Evolutionary conservation across 1,140 invertebrate species (phyloP), one percentile per base, ranked within the genome.

Genomic region (Drosophila nigrodunni): DNA sequence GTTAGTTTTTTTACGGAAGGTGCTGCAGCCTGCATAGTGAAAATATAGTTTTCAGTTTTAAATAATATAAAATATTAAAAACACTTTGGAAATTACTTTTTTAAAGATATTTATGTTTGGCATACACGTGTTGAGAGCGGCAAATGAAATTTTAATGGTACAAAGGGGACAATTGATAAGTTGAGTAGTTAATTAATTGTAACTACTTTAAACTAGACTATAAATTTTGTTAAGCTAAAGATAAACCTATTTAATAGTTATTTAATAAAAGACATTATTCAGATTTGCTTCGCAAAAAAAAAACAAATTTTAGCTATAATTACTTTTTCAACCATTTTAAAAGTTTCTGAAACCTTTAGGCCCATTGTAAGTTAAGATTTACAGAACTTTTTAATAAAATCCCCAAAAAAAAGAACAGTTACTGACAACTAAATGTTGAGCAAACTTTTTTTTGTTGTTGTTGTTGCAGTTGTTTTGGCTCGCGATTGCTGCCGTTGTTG

Each of bases 1-100:
- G 34, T 7, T 15, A 8, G 13, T 39, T 49, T 8, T 8, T 9
- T 54, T 50, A 65, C 44, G 34, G 44, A 66, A 62, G 73, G 58
- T 74, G 66, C 55, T 57, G 39, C 47, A 49, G 58, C 61, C 46
- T 61, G 60, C 49, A 62, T 54, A 47, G 41, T 70, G 67, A 50
- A 11, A 15, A 64, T 34, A 57, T 57, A 47, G 62, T 57, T 49
- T 65, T 30, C 47, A 47, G 62, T 57, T 49, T 65, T 15, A 57
- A 35, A 49, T 41, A 15, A 65, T 30, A 57, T 47, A 37, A 58
- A 58, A 58, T 58, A 43, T 58, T 58, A 44, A 58, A 44, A 25
- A 58, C 37, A 44, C 39, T 44, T 58, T 30, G 18, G 7, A 44
- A 44, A 58, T 44, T 57, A 35, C 35, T 41, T 57, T 54, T 54